Evolutionary conservation across 2,113 vertebrate genomes (phyloP), one percentile per base, ranked within the genome.

Genomic region (Stigmatopora argus): DNA sequence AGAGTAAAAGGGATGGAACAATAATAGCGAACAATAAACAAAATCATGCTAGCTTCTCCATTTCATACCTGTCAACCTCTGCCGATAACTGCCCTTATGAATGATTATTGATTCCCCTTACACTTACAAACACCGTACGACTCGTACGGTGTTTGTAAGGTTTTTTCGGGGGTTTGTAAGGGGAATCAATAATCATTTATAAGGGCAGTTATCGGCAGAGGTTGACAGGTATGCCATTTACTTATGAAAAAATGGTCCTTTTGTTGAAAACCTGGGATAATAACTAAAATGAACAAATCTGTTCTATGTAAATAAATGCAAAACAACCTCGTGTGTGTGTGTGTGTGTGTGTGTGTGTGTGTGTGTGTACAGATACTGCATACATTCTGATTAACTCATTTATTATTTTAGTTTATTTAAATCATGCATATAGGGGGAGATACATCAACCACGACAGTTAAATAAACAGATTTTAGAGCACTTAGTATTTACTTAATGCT

Each of bases 401-500:
- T 76, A 73, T 72, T 77, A 78, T 53, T 34, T 47, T 5, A 67
- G 64, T 65, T 62, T 44, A 47, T 65, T 69, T 34, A 67, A 49
- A 46, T 71, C 19, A 57, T n/a, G 1, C 51, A 5, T 15, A 7
- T 23, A 65, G 3, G 1, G 56, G 21, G 56, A 67, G 31, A 48
- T 2, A 8, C 21, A 64, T 31, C 23, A 44, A 23, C 66, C 71
- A 83, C 77, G 78, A 71, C 44, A 77, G 71, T 71, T 45, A 78
- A 85, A 81, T 45, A 61, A 61, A 61, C 38, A 45, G 73, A 67
- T 75, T 71, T 61, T 55, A 47, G 63, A 73, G 72, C 75, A 74
- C 73, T 73, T 67, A 71, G 70, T 77, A 82, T 84, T 85, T 83
- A 78, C 82, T 85, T 83, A 68, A 81, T 77, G 78, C 63, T 71